Evolutionary conservation across 2,888 invertebrate species (phyloP).

Genomic region (Pediacus dermestoides): DNA sequence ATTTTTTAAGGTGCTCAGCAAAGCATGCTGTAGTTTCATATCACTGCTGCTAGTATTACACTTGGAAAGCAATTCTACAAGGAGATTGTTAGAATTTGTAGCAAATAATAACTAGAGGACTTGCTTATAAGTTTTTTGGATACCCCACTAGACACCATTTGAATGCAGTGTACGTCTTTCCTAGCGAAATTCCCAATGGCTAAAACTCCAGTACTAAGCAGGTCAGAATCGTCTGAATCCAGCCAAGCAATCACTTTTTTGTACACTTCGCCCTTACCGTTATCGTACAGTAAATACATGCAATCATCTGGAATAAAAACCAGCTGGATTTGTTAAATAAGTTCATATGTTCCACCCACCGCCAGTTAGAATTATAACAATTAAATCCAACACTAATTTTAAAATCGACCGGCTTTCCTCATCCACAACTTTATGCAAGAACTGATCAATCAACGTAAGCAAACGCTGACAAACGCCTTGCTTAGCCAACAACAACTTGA

Average conservation of each 20-base stretch:
- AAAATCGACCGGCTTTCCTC: conserved; percentile 66
- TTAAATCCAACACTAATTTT: conserved; percentile 82
- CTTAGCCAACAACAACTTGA: conserved; percentile 72
- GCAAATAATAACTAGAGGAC: conserved; percentile 20
- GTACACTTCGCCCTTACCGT: conserved; percentile 70
- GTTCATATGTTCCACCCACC: conserved; percentile 54
- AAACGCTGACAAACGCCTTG: conserved; percentile 74
- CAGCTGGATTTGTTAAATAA: background rate
- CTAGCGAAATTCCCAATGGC: conserved; percentile 89
- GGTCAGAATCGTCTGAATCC: conserved; percentile 65
- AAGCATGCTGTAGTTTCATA: conserved; percentile 66
- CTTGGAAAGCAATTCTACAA: conserved; percentile 50
- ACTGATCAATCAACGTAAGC: conserved; percentile 68
- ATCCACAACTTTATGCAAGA: conserved; percentile 59
- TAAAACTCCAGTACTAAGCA: conserved; percentile 78
- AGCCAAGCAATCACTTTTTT: conserved; percentile 74
- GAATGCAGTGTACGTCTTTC: conserved; percentile 77
- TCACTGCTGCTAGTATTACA: conserved; percentile 60
- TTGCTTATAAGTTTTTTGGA: conserved; percentile 66
- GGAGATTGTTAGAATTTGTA: conserved; percentile 1
- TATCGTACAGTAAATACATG: conserved; percentile 78
- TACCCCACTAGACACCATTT: conserved; percentile 76
- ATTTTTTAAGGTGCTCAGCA: conserved; percentile 75
- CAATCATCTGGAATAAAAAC: conserved; percentile 66
- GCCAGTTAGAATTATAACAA: conserved; percentile 80